These are phyloP conservation scores for Thermophis baileyi DNA, from an alignment of 2,113 vertebrate genomes.

Conservation along the genomic window DNA sequence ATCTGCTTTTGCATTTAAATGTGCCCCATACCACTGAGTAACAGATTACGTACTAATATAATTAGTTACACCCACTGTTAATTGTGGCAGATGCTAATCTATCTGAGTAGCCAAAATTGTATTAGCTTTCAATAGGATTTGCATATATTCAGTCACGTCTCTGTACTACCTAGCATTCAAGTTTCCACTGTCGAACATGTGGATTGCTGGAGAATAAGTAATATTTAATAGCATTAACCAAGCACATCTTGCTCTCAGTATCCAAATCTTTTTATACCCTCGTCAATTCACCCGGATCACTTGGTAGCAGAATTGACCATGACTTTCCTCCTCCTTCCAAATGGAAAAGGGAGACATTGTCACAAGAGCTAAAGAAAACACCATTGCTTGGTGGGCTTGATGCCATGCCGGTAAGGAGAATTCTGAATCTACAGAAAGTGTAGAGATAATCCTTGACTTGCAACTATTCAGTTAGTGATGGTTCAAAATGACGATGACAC, in stretches of 20 bases:
- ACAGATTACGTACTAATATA: constrained; percentile 73
- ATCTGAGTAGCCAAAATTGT: constrained; percentile 75
- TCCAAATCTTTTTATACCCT: constrained; percentile 61
- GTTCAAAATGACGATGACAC: background rate
- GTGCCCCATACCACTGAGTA: constrained; percentile 39
- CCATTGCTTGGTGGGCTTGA: background rate
- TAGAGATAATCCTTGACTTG: background rate
- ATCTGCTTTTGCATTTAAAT: constrained; percentile 59
- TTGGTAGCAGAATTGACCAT: constrained; percentile 15
- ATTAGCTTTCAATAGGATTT: constrained; percentile 85
- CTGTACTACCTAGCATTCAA: constrained; percentile 75
- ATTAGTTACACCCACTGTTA: constrained; percentile 75
- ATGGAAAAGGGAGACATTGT: constrained; percentile 41
- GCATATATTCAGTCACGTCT: constrained; percentile 73
- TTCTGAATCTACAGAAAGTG: background rate
- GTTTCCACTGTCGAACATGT: constrained; percentile 73
- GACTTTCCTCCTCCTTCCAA: constrained; percentile 29
- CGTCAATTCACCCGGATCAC: constrained; percentile 50
- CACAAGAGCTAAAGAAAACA: background rate
- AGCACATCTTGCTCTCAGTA: constrained; percentile 45
- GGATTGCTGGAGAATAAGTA: constrained; percentile 70
- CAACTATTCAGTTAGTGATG: background rate
- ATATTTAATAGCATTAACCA: constrained; percentile 76
- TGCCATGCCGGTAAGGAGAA: background rate
- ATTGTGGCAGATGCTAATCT: constrained; percentile 76